phyloP scores from a whole-genome alignment of 2,113 vertebrate genomes.

The Hirundichthys speculiger region DNA sequence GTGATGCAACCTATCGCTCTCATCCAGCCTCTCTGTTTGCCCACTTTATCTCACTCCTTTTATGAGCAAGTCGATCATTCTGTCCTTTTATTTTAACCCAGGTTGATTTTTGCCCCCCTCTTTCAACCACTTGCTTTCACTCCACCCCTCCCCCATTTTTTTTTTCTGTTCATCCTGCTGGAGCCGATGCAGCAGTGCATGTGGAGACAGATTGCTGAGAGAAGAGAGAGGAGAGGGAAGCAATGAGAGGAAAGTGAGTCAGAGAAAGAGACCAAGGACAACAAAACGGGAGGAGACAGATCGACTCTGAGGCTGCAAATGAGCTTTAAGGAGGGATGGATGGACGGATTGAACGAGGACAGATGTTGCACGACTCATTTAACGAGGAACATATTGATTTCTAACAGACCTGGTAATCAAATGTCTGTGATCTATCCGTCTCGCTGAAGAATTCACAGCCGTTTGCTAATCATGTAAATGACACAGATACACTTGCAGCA shows the following conservation, averaged over 20 bases:
- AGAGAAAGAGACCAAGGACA: constrained; percentile 59
- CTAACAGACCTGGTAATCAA: constrained; percentile 7
- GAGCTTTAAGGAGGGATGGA: constrained; percentile 35
- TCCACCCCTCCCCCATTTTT: constrained; percentile 4
- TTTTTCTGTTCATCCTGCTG: constrained; percentile 37
- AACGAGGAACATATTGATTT: constrained; percentile 12
- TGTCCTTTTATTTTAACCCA: constrained; percentile 30
- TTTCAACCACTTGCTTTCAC: constrained; percentile 10
- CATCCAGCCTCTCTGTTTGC: constrained; percentile 40
- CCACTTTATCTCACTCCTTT: constrained; percentile 31
- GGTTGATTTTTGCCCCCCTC: constrained; percentile 1
- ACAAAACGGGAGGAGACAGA: constrained; percentile 55
- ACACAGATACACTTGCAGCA: background rate
- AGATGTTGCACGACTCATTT: constrained; percentile 20
- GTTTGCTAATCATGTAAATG: background rate
- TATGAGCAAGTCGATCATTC: constrained; percentile 42
- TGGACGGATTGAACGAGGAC: constrained; percentile 38
- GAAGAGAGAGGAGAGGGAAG: constrained; percentile 23
- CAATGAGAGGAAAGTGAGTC: constrained; percentile 53
- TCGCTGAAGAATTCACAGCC: background rate
- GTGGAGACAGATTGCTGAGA: constrained; percentile 64
- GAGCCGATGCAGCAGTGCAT: constrained; percentile 67
- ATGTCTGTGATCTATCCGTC: background rate
- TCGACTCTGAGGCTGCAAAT: constrained; percentile 55
- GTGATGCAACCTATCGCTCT: constrained; percentile 50